These are phyloP conservation scores for Forbesichthys papilliferus DNA, from an alignment of 2,113 vertebrate genomes.

Conservation along the genomic window DNA sequence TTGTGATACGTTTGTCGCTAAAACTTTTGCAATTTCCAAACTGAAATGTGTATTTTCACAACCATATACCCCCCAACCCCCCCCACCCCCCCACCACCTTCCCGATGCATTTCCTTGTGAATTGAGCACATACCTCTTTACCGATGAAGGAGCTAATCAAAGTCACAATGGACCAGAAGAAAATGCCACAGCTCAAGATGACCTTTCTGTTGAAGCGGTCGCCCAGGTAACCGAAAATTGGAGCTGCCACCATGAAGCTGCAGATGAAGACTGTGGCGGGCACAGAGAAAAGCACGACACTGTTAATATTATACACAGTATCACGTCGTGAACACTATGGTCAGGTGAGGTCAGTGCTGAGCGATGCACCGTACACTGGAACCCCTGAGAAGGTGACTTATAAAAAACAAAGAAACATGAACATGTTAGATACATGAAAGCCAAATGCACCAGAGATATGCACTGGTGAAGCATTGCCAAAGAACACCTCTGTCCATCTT, in stretches of 20 bases:
- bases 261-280: constrained; percentile 93
- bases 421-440: too few relatives aligned
- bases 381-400: too few relatives aligned
- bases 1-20: too few relatives aligned
- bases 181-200: constrained; percentile 96
- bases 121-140: constrained; percentile 80
- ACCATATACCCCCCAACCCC: too few relatives aligned
- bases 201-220: constrained; percentile 98
- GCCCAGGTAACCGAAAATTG: constrained; percentile 97
- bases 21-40: not conserved
- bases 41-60: not conserved
- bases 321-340: too few relatives aligned
- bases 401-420: too few relatives aligned
- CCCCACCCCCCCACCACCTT: not conserved
- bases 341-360: too few relatives aligned
- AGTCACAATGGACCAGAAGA: constrained; percentile 96
- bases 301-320: too few relatives aligned
- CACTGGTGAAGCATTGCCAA: too few relatives aligned
- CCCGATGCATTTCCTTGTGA: not conserved
- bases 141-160: constrained; percentile 96
- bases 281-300: constrained; percentile 12
- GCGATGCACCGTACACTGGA: too few relatives aligned
- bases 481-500: too few relatives aligned
- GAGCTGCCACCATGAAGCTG: constrained; percentile 97
- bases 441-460: too few relatives aligned